A percentile compares a stretch with the other conserved stretches of the same genome.
Conservation (phyloP, 2,113 vertebrate species). For the Raja brachyura region DNA sequence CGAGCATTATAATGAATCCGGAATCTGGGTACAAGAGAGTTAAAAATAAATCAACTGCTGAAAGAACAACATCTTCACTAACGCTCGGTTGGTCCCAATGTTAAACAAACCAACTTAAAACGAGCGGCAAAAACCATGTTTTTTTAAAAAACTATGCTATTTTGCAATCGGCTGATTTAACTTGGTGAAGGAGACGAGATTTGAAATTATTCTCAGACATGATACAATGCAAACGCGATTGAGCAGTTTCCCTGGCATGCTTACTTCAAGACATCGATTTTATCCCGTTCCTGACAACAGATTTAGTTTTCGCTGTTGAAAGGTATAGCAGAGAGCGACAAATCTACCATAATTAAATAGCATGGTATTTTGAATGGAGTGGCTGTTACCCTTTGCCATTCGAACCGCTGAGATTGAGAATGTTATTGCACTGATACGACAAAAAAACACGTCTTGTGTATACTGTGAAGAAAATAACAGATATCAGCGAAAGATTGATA, state of each 20-base stretch:
- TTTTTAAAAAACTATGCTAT: too few relatives aligned
- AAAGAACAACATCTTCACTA: not conserved
- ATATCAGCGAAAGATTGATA: not conserved
- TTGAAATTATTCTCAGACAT: not conserved
- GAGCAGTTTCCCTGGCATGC: not conserved
- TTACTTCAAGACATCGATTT: not conserved
- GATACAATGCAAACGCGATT: not conserved
- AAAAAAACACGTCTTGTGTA: not conserved
- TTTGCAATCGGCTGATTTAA: not conserved
- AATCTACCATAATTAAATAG: slow-evolving; percentile 4
- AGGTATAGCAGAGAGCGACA: not conserved
- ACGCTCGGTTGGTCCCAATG: not conserved
- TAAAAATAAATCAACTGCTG: too few relatives aligned
- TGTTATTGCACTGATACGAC: slow-evolving; percentile 6
- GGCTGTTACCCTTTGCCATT: slow-evolving; percentile 9
- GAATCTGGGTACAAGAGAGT: not conserved
- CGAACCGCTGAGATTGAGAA: slow-evolving; percentile 5
- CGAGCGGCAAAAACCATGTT: not conserved
- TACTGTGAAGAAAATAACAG: not conserved
- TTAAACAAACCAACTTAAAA: not conserved
- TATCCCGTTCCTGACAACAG: not conserved
- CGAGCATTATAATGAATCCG: not conserved
- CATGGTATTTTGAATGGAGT: not conserved
- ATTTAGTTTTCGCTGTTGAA: not conserved
- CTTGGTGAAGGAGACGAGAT: not conserved